Evolutionary conservation across 53 echinoderm and acorn worm species (phyloP), one percentile per base, ranked within the genome.

Genomic region (Paracentrotus lividus): DNA sequence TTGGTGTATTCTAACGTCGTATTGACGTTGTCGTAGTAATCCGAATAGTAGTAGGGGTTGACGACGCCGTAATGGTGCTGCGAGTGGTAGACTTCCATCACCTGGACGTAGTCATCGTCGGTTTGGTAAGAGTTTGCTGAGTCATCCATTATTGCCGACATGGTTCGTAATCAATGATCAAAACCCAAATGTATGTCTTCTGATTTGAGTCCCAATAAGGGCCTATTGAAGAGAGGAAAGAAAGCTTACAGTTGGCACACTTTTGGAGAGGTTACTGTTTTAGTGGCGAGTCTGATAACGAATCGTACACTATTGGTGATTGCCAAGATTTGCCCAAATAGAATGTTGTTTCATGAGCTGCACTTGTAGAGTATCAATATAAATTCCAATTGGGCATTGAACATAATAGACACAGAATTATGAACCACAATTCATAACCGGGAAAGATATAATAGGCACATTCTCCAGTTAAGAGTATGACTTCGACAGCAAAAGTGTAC

Each of bases 31-130:
- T 72, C 69, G 42, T 44, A 90, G 53, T 90, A 68, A 51, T 90
- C 69, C 24, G 89, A 89, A 38, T 90, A 90, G 51, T 44, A 72
- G 91, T 90, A 90, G 16, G 91, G 91, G 53, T 90, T 90, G 34
- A 33, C 20, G 54, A 69, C 27, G 15, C 49, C 91, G 54, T 72
- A 69, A n/a, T 90, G 64, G 49, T 61, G 21, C n/a, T 24, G 64
- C 5, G 65, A 34, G 52, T 72, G 75, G 52, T 69, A 49, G 33
- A 90, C 91, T 51, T 90, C 91, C 91, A 90, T 69, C 2, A 72
- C 75, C 10, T 67, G 67, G 69, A 90, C 7, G 33, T 49, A 42
- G 75, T 90, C 91, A 44, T 89, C 90, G 49, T 72, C 51, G 33
- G 91, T 31, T 38, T 90, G 91, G 91, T 90, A 90, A 23, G 91